phyloP scores from a whole-genome alignment of 2,888 invertebrate genomes.

The Pemphredon lugubris region DNA sequence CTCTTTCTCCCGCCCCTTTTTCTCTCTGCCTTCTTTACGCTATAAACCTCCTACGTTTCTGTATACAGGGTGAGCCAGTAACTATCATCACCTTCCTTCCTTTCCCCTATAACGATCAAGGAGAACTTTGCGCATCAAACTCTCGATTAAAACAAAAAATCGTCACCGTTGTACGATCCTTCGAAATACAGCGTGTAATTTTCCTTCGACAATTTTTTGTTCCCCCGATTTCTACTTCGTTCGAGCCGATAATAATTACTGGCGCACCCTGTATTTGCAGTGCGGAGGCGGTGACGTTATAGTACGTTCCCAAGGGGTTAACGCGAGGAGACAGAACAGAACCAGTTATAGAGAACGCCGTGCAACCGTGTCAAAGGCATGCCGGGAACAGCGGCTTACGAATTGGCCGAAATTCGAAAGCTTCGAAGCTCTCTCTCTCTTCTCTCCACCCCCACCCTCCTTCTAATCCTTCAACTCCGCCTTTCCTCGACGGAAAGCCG shows the following conservation, averaged over 20 bases:
- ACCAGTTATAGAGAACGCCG: constrained; percentile 33
- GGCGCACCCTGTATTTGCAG: constrained; percentile 37
- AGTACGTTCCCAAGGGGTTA: constrained; percentile 46
- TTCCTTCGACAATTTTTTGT: neutral
- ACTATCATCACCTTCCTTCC: neutral
- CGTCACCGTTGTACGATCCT: too few relatives aligned
- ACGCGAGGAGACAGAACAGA: constrained; percentile 39
- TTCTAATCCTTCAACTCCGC: neutral
- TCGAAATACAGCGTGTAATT: too few relatives aligned
- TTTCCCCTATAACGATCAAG: neutral
- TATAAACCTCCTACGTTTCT: neutral
- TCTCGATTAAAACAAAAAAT: too few relatives aligned
- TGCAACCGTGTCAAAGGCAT: constrained; percentile 45
- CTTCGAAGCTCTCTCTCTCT: constrained; percentile 6
- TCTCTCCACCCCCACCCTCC: neutral
- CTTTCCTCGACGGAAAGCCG: neutral
- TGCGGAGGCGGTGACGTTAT: constrained; percentile 38
- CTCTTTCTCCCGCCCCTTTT: neutral
- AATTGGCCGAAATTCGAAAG: constrained; percentile 42
- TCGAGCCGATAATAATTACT: constrained; percentile 4
- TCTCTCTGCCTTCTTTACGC: neutral
- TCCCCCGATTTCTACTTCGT: neutral
- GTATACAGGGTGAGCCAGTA: neutral
- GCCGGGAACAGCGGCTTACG: constrained; percentile 20
- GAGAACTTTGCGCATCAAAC: too few relatives aligned